Evolutionary conservation across 2,888 invertebrate genomes (phyloP).

Genomic region (Drosophila kuntzei): DNA sequence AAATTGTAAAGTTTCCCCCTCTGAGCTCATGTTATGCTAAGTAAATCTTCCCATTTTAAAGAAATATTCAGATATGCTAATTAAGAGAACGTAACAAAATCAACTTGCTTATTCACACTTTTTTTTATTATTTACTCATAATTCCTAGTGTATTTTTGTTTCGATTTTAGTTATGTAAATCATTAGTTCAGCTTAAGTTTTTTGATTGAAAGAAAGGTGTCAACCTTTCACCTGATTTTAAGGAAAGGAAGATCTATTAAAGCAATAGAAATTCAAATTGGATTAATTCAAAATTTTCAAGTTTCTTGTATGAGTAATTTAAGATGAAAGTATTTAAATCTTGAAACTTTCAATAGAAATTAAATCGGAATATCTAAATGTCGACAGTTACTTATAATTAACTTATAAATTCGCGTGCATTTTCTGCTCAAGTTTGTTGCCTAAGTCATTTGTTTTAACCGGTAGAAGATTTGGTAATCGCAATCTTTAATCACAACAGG

Average conservation of each 20-base stretch:
- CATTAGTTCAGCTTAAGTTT: not conserved
- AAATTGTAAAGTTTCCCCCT: not conserved
- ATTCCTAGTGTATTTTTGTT: not conserved
- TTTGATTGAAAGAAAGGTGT: not conserved
- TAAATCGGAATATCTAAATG: not conserved
- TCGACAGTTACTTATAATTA: not conserved
- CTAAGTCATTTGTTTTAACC: slow-evolving; percentile 25
- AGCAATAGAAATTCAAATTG: too few relatives aligned
- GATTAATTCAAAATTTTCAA: too few relatives aligned
- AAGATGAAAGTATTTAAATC: too few relatives aligned
- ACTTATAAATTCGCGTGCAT: not conserved
- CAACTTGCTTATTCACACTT: slow-evolving; percentile 11
- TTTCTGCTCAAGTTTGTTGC: slow-evolving; percentile 7
- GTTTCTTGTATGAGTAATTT: too few relatives aligned
- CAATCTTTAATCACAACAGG: slow-evolving; percentile 30
- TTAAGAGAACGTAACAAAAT: slow-evolving; percentile 14
- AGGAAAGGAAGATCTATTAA: too few relatives aligned
- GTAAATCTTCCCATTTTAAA: not conserved
- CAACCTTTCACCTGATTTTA: not conserved
- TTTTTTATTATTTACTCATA: slow-evolving; percentile 4
- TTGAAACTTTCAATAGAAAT: too few relatives aligned
- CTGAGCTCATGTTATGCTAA: slow-evolving; percentile 6
- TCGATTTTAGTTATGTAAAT: slow-evolving; percentile 16
- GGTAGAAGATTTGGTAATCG: not conserved
- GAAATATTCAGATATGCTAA: slow-evolving; percentile 16